Conservation (phyloP, 2,113 vertebrate genomes). For the Cavia porcellus region DNA sequence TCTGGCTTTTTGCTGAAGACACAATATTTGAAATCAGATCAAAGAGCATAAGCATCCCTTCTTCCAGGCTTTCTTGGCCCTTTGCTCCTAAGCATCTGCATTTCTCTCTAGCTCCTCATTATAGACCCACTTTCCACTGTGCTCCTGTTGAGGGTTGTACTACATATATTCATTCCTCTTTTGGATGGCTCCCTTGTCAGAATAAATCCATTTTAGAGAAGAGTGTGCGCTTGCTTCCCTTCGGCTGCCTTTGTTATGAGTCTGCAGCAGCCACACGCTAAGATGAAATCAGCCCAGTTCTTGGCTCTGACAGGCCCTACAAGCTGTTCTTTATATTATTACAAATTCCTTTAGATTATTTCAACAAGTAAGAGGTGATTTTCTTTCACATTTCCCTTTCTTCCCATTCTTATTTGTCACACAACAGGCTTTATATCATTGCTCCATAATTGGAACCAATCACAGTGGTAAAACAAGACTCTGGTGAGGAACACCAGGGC, state of each 20-base stretch:
- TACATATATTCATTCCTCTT: not conserved
- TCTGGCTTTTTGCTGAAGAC: conserved; percentile 54
- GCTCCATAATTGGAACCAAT: not conserved
- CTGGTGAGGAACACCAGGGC: fast-evolving
- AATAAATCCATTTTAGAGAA: conserved; percentile 3
- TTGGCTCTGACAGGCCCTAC: not conserved
- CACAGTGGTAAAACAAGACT: not conserved
- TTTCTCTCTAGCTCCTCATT: conserved; percentile 10
- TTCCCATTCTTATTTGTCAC: not conserved
- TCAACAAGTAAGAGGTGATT: conserved; percentile 20
- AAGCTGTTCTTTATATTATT: conserved; percentile 14
- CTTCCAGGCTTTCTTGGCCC: not conserved
- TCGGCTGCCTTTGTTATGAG: not conserved
- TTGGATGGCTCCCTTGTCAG: not conserved
- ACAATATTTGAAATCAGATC: conserved; percentile 31
- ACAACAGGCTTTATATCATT: not conserved
- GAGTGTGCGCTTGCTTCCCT: not conserved
- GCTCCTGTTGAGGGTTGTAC: not conserved
- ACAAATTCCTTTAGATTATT: not conserved
- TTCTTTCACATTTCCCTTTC: not conserved
- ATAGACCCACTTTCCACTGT: not conserved
- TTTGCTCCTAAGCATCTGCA: not conserved
- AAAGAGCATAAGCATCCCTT: not conserved
- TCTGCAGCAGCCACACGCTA: not conserved
- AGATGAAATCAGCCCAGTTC: not conserved